Base-by-base conservation (phyloP, 1,140 invertebrate species). In the Drosophila kepulauana region DNA sequence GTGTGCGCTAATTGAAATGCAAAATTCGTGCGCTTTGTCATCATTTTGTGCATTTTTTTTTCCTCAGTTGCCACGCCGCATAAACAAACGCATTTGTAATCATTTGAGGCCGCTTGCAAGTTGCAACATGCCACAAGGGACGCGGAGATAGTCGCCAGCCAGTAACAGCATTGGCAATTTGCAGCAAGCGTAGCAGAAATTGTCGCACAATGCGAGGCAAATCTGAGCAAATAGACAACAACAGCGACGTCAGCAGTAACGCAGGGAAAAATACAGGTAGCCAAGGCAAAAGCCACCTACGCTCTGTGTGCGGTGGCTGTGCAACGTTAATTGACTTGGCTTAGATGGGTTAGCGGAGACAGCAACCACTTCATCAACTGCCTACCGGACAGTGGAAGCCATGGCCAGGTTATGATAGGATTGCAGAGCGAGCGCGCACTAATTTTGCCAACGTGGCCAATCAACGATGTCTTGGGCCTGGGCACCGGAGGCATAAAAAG, bases 401-500 rank as follows among this genome's bases (percentile, higher is more conserved):
- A 30, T 52, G 78, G 56, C 49, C 54, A 15, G 33, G 54, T 41
- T 57, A 41, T 57, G 54, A 41, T 57, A 73, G 81, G 82, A 75
- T 85, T 71, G 54, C 79, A 65, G 48, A 49, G 41, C 48, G 65
- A 68, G 28, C 48, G n/a, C 49, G 86, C 52, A 85, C 85, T 89
- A 89, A 89, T 89, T 89, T 89, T 66, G 75, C 63, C 79, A 85
- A 89, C 85, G 85, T 89, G 85, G 85, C 81, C 85, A 89, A 89
- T 89, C 85, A 89, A 67, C 69, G 54, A 20, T 20, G 61, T 58
- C 74, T 59, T 57, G 38, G 45, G 5, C 8, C 43, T 41, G 28
- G 46, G 52, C n/a, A 76, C 77, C 68, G 57, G 82, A 77, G 69
- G 78, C 84, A 71, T 66, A 75, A 69, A 81, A 85, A 85, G 75